A percentile compares a stretch with the other conserved stretches of the same genome.
These are phyloP conservation scores for Monochamus alternatus DNA, from an alignment of 2,888 invertebrate species.

Conservation along the genomic window DNA sequence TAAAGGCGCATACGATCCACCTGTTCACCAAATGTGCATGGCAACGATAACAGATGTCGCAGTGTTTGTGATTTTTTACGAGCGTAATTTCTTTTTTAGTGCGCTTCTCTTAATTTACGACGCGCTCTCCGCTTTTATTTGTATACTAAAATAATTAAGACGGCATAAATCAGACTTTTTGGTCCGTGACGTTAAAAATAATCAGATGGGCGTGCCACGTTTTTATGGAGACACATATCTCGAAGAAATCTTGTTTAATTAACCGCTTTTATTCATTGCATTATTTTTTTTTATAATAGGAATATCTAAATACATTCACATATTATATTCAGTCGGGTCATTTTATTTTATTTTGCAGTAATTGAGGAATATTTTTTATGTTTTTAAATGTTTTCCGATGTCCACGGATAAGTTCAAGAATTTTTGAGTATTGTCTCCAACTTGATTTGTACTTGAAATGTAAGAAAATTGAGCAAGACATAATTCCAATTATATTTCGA, in stretches of 20 bases:
- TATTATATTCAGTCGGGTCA: too few species aligned
- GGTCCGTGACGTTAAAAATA: background rate
- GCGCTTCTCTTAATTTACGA: conserved; percentile 11
- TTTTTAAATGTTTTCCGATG: too few species aligned
- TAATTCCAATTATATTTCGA: too few species aligned
- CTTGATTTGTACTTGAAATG: too few species aligned
- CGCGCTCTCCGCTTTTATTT: conserved; percentile 3
- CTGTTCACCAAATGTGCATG: conserved; percentile 27
- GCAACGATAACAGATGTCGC: conserved; percentile 11
- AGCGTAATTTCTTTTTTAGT: conserved; percentile 17
- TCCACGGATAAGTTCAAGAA: too few species aligned
- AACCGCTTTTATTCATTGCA: too few species aligned
- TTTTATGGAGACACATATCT: background rate
- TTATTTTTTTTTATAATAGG: too few species aligned
- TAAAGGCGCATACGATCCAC: background rate
- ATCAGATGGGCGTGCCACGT: background rate
- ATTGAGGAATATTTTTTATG: too few species aligned
- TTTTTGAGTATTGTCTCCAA: too few species aligned
- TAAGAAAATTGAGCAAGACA: too few species aligned
- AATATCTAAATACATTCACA: too few species aligned
- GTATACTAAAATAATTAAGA: conserved; percentile 24
- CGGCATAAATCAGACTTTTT: conserved; percentile 18
- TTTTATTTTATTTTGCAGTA: too few species aligned
- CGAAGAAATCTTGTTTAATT: background rate
- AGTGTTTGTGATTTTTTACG: conserved; percentile 16